phyloP scores from a whole-genome alignment of 1,140 invertebrate species.

The Apis dorsata region DNA sequence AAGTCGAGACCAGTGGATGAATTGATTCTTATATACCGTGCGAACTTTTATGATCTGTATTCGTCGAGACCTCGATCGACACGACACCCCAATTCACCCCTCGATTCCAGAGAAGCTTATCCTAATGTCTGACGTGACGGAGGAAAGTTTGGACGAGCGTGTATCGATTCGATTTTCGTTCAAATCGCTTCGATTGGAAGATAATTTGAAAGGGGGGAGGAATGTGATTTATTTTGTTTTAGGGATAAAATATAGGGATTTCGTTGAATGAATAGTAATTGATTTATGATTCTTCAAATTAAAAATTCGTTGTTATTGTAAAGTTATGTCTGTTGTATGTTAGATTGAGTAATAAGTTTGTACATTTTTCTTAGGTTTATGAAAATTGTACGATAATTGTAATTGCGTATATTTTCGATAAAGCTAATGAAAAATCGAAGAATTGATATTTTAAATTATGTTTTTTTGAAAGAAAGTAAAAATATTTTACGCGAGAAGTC shows the following conservation, averaged over 20 bases:
- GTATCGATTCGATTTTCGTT: neutral
- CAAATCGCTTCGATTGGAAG: neutral
- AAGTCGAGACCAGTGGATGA: conserved; percentile 2
- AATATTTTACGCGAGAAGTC: too few relatives aligned
- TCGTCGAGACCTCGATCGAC: neutral
- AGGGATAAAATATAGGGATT: neutral
- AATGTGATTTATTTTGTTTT: neutral
- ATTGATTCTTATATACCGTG: conserved; percentile 10
- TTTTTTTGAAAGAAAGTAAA: too few relatives aligned
- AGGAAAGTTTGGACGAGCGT: neutral
- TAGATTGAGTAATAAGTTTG: too few relatives aligned
- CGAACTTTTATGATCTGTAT: conserved; percentile 12
- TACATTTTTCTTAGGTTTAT: too few relatives aligned
- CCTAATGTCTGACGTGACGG: neutral
- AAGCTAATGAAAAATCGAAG: too few relatives aligned
- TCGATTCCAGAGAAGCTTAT: neutral
- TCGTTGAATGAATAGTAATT: too few relatives aligned
- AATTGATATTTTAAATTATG: too few relatives aligned
- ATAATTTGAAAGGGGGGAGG: neutral
- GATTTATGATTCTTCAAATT: too few relatives aligned
- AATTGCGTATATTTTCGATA: too few relatives aligned
- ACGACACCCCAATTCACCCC: neutral
- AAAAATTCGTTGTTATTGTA: too few relatives aligned
- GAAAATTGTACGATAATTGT: too few relatives aligned
- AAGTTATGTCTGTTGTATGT: too few relatives aligned